A percentile compares a stretch with the other conserved stretches of the same genome.
phyloP scores from a whole-genome alignment of 35 echinoderm and acorn worm species.

The Nesometra sesokonis region DNA sequence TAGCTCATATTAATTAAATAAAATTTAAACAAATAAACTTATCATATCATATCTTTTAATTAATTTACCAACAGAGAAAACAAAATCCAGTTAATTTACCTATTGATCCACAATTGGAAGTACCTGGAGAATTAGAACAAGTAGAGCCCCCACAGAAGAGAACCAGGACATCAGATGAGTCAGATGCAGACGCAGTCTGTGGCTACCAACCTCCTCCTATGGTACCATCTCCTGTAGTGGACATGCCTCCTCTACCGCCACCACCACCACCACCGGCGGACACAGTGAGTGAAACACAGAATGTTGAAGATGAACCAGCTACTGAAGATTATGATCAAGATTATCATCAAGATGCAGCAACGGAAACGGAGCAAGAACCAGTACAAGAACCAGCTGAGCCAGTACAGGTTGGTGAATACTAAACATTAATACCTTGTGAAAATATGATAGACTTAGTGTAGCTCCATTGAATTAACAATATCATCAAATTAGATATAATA shows the following conservation, averaged over 20 bases:
- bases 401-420: neutral
- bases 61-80: neutral
- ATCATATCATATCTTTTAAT: neutral
- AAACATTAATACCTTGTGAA: neutral
- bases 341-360: neutral
- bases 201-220: neutral
- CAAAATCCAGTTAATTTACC: neutral
- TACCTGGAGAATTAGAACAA: neutral
- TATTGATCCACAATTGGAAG: neutral
- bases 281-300: neutral
- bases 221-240: neutral
- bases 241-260: neutral
- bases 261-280: neutral
- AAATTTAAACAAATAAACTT: too few relatives aligned
- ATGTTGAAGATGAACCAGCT: slow-evolving; percentile 13
- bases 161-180: slow-evolving; percentile 45
- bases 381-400: neutral
- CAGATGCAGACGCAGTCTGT: slow-evolving; percentile 10
- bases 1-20: too few relatives aligned
- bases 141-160: slow-evolving; percentile 13
- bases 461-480: neutral
- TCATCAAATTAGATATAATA: too few relatives aligned
- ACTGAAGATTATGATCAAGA: neutral
- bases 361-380: neutral
- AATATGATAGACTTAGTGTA: too few relatives aligned